Conservation (phyloP, 1,140 invertebrate species). For the Chrysomallon squamiferum region DNA sequence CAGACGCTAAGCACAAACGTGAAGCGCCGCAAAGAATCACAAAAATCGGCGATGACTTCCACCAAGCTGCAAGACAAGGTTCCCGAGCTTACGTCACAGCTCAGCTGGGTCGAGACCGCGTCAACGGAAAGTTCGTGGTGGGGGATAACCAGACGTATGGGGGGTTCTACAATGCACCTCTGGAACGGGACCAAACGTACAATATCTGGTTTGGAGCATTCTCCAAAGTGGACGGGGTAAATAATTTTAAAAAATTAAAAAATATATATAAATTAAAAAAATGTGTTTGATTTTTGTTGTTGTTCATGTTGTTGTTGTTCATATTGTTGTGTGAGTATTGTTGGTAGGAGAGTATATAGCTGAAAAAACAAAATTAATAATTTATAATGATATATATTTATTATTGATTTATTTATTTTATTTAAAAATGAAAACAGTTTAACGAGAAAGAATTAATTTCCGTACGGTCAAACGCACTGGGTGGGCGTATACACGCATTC, state of each 20-base stretch:
- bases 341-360: no score
- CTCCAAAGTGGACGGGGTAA: slow-evolving; percentile 46
- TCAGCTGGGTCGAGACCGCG: slow-evolving; percentile 68
- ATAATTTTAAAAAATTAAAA: neutral
- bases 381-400: no score
- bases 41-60: slow-evolving; percentile 32
- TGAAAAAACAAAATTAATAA: no score
- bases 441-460: no score
- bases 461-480: no score
- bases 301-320: no score
- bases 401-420: no score
- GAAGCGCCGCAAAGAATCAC: slow-evolving; percentile 19
- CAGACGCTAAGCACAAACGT: slow-evolving; percentile 14
- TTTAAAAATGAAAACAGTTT: no score
- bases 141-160: slow-evolving; percentile 79
- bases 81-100: slow-evolving; percentile 82
- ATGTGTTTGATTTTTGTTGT: neutral
- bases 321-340: no score
- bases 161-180: slow-evolving; percentile 79
- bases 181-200: slow-evolving; percentile 71
- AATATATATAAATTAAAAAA: neutral
- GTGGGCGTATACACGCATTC: no score
- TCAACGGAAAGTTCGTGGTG: slow-evolving; percentile 72
- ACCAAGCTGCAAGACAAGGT: slow-evolving; percentile 68
- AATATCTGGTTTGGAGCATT: slow-evolving; percentile 73